Evolutionary conservation across 2,797 vertebrate genomes (phyloP).

Genomic region (Sebastes hubbsi): DNA sequence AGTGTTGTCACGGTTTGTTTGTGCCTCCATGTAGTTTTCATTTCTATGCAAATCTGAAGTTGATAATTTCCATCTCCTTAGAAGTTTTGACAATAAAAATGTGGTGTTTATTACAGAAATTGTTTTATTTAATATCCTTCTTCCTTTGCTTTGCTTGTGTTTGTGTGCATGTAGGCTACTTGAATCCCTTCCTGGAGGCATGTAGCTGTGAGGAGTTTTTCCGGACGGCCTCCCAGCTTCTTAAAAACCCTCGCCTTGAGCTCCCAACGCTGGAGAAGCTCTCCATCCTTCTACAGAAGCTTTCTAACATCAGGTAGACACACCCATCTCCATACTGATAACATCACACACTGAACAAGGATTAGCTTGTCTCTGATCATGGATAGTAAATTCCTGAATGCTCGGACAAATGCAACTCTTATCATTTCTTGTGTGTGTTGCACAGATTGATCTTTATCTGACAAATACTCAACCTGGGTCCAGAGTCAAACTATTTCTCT

Average conservation of each 20-base stretch:
- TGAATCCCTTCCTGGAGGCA: constrained; percentile 85
- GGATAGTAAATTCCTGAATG: background rate
- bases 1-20: constrained; percentile 48
- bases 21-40: constrained; percentile 34
- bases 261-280: constrained; percentile 86
- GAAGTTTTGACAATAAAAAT: constrained; percentile 24
- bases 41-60: constrained; percentile 41
- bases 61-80: constrained; percentile 36
- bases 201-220: constrained; percentile 91
- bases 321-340: background rate
- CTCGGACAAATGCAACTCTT: background rate
- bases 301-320: constrained; percentile 89
- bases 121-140: constrained; percentile 9
- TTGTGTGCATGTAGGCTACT: constrained; percentile 74
- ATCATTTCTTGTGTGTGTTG: background rate
- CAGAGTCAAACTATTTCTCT: background rate
- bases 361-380: background rate
- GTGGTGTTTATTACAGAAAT: constrained; percentile 29
- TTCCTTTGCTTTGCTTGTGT: constrained; percentile 26
- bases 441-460: background rate
- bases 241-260: constrained; percentile 85
- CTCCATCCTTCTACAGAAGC: constrained; percentile 91
- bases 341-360: background rate
- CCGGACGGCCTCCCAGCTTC: constrained; percentile 80
- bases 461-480: background rate